Evolutionary conservation across 2,888 invertebrate genomes (phyloP), one percentile per base, ranked within the genome.

Genomic region (Spodoptera littoralis): DNA sequence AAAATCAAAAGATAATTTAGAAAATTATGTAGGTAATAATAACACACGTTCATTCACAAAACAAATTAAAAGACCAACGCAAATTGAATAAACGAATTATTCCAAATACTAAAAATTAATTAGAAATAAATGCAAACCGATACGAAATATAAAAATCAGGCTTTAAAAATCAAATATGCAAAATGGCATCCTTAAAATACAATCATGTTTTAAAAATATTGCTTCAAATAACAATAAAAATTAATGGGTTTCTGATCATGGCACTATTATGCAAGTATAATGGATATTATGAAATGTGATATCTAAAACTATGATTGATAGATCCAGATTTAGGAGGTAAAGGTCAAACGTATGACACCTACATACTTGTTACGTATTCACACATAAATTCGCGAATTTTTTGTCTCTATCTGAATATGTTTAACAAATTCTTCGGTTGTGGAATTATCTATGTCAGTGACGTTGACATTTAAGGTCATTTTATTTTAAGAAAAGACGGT

Each of bases 211-310:
- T 56, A 60, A 60, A 70, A 65, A 65, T 59, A 57, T 50, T 47
- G 27, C 52, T 51, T 43, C 41, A 47, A 56, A 66, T 68, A 64
- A 65, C 70, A 72, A 75, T 83, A 80, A 81, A 81, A 81, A 59
- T 54, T 73, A 77, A 78, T 70, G 57, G 70, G 51, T 65, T 57
- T 55, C 59, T 27, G 42, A 65, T 52, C 63, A 52, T 41, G 58
- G 64, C 50, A 73, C 46, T 66, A 62, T 83, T 73, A 65, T 63
- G 69, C 79, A 84, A 83, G 83, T 80, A 80, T 82, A 81, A 74
- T 70, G 77, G 48, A 67, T 59, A 77, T 81, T 84, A 70, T 44
- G 66, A 73, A 82, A 83, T 69, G 11, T 51, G 75, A 82, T 82
- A 80, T 72, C 64, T 58, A 63, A 60, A 55, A 58, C 65, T 46